phyloP scores from a whole-genome alignment of 2,797 vertebrate genomes.

The Sebastes minor region DNA sequence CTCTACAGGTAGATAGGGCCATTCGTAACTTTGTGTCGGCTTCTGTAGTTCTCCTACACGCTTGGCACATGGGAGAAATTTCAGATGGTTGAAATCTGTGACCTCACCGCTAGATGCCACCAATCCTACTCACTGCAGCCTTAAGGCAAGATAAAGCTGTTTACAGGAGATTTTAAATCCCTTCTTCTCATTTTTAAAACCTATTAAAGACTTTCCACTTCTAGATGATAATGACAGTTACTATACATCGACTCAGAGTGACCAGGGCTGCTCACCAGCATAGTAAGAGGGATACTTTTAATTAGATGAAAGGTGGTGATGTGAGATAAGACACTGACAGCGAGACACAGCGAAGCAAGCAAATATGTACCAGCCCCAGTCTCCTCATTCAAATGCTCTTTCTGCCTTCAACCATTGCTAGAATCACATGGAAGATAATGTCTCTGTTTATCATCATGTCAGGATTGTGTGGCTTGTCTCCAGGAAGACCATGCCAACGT shows the following conservation, averaged over 20 bases:
- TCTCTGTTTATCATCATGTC: constrained; percentile 75
- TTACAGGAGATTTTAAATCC: neutral
- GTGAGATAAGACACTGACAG: constrained; percentile 44
- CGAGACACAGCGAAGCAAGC: neutral
- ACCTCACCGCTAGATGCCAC: neutral
- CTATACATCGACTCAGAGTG: neutral
- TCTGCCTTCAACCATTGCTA: constrained; percentile 29
- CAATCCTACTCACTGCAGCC: neutral
- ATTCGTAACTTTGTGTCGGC: no score
- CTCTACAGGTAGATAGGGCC: no score
- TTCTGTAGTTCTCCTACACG: no score
- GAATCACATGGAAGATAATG: constrained; percentile 60
- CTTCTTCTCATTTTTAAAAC: neutral
- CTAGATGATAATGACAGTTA: neutral
- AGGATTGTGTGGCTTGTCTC: constrained; percentile 59
- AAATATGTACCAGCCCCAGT: constrained; percentile 14
- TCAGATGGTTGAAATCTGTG: no score
- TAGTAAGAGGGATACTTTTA: constrained; percentile 24
- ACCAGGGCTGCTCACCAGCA: constrained; percentile 15
- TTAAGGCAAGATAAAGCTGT: neutral
- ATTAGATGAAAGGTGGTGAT: constrained; percentile 41
- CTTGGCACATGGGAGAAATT: no score
- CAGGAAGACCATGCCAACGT: constrained; percentile 62
- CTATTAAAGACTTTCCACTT: neutral
- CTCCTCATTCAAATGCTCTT: constrained; percentile 15